phyloP scores from a whole-genome alignment of 2,888 invertebrate genomes.

The Strigamia maritima region DNA sequence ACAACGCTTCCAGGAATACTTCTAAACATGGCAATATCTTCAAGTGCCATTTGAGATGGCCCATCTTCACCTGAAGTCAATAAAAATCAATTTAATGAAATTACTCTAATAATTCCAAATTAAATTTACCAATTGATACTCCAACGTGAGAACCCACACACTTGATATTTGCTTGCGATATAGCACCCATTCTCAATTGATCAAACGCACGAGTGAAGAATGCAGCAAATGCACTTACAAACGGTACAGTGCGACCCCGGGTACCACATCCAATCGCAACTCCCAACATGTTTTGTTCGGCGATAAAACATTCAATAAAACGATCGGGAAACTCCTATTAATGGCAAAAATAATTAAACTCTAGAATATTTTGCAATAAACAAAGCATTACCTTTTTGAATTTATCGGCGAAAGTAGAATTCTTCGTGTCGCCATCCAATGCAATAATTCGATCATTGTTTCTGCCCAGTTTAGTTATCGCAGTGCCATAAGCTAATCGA shows the following conservation, averaged over 20 bases:
- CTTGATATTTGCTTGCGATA: conserved; percentile 96
- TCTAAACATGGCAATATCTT: conserved; percentile 94
- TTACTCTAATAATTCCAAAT: neutral
- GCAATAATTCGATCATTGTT: conserved; percentile 76
- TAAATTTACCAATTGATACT: conserved; percentile 81
- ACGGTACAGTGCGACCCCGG: conserved; percentile 86
- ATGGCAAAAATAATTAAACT: conserved; percentile 8
- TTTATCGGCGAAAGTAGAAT: conserved; percentile 95
- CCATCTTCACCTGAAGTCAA: conserved; percentile 78
- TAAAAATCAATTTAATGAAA: conserved; percentile 26
- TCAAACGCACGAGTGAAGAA: conserved; percentile 96
- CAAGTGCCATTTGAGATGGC: conserved; percentile 99
- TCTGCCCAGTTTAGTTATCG: conserved; percentile 78
- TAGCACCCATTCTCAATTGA: conserved; percentile 99
- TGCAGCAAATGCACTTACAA: conserved; percentile 95
- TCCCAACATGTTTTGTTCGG: conserved; percentile 96
- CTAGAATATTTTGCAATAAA: neutral
- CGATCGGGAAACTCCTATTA: conserved; percentile 59
- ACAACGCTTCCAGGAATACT: conserved; percentile 71
- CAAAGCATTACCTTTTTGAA: conserved; percentile 63
- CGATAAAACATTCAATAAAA: conserved; percentile 97
- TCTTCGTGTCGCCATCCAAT: conserved; percentile 96
- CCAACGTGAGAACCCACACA: conserved; percentile 97
- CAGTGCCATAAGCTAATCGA: conserved; percentile 89
- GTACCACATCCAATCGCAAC: conserved; percentile 94